phyloP scores from a whole-genome alignment of 2,888 invertebrate species.

The Creontiades dilutus region DNA sequence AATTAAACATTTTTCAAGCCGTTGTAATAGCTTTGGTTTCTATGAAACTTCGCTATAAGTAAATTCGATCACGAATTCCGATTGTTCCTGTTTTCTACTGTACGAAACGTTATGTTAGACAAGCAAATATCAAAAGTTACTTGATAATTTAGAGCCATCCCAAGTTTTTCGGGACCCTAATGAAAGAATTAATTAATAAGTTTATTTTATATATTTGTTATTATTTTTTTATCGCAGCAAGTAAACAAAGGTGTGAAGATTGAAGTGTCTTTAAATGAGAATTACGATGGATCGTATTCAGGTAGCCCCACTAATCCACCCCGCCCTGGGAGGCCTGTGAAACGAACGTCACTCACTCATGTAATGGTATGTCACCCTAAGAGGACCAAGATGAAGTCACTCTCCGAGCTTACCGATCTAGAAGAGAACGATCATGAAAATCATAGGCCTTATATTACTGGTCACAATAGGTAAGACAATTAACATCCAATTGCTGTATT shows the following conservation, averaged over 20 bases:
- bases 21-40: too few relatives aligned
- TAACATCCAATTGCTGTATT: neutral
- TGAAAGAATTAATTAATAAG: neutral
- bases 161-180: too few relatives aligned
- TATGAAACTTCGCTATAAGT: too few relatives aligned
- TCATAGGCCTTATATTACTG: conserved; percentile 92
- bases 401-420: conserved; percentile 92
- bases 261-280: conserved; percentile 96
- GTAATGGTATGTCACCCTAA: conserved; percentile 88
- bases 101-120: too few relatives aligned
- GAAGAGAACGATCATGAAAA: conserved; percentile 92
- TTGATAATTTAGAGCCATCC: too few relatives aligned
- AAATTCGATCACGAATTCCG: too few relatives aligned
- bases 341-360: conserved; percentile 88
- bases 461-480: conserved; percentile 86
- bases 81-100: too few relatives aligned
- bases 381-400: conserved; percentile 83
- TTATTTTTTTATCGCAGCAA: conserved; percentile 80
- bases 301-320: conserved; percentile 90
- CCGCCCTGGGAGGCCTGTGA: conserved; percentile 85
- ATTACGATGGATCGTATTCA: conserved; percentile 96
- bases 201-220: neutral
- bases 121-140: too few relatives aligned
- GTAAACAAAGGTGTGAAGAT: conserved; percentile 90
- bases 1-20: too few relatives aligned